phyloP scores from a whole-genome alignment of 2,888 invertebrate genomes.

The Drosophila monieri region DNA sequence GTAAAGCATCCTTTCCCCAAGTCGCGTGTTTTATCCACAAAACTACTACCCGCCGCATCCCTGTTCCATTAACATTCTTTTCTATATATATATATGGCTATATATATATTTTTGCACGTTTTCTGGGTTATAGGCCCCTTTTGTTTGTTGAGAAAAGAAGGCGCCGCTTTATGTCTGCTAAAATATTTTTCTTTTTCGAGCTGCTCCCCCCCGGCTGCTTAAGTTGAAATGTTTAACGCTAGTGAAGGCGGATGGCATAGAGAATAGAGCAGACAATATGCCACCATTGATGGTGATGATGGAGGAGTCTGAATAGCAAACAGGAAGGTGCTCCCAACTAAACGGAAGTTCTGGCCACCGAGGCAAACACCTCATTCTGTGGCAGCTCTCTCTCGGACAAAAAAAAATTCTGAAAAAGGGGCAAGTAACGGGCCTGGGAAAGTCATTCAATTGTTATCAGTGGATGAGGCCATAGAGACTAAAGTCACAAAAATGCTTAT shows the following conservation, averaged over 20 bases:
- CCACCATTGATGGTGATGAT: constrained; percentile 45
- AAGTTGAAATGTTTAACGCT: constrained; percentile 69
- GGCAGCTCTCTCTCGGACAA: constrained; percentile 2
- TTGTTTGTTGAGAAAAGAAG: constrained; percentile 54
- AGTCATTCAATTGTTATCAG: constrained; percentile 24
- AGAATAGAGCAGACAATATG: constrained; percentile 43
- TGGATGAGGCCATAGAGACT: constrained; percentile 10
- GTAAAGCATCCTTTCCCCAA: constrained; percentile 15
- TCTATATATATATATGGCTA: neutral
- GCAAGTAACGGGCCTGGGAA: constrained; percentile 32
- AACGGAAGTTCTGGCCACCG: constrained; percentile 41
- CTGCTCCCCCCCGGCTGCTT: constrained; percentile 14
- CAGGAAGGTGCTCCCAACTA: constrained; percentile 24
- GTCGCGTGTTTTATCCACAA: constrained; percentile 16
- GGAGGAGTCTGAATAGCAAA: constrained; percentile 26
- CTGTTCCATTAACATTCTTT: constrained; percentile 31
- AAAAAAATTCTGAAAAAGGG: constrained; percentile 4
- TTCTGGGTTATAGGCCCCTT: constrained; percentile 47
- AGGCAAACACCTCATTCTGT: constrained; percentile 33
- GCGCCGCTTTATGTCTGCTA: constrained; percentile 69
- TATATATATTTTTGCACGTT: constrained; percentile 10
- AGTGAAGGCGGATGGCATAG: constrained; percentile 20
- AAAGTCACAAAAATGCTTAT: constrained; percentile 5
- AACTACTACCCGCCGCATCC: constrained; percentile 8
- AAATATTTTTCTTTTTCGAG: constrained; percentile 61